A percentile compares a stretch with the other conserved stretches of the same genome.
These are phyloP conservation scores for Galerucella calmariensis DNA, from an alignment of 2,888 invertebrate species.

Conservation along the genomic window DNA sequence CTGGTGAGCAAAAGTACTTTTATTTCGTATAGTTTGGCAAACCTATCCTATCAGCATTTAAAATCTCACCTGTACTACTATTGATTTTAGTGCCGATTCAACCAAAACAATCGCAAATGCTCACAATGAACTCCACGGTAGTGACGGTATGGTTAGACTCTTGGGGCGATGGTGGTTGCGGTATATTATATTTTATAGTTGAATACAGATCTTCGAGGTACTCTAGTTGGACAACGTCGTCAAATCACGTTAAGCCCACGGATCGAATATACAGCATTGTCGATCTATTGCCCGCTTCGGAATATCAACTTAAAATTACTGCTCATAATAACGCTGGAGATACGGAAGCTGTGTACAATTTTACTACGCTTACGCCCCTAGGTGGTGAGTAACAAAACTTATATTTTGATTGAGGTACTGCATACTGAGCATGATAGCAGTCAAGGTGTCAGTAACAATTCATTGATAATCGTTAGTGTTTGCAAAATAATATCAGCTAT, in stretches of 20 bases:
- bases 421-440: no score
- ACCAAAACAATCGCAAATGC: slow-evolving; percentile 82
- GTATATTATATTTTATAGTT: slow-evolving; percentile 85
- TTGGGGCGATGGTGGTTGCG: slow-evolving; percentile 91
- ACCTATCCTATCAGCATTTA: no score
- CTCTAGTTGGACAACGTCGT: slow-evolving; percentile 80
- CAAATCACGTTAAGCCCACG: slow-evolving; percentile 83
- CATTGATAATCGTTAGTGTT: no score
- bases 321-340: slow-evolving; percentile 91
- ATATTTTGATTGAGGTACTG: not conserved
- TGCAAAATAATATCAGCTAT: no score
- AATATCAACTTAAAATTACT: slow-evolving; percentile 79
- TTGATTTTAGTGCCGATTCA: slow-evolving; percentile 75
- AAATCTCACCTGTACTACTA: slow-evolving; percentile 48
- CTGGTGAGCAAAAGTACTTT: slow-evolving; percentile 66
- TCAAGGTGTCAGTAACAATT: no score
- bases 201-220: slow-evolving; percentile 78
- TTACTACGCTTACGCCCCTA: slow-evolving; percentile 81
- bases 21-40: no score
- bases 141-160: slow-evolving; percentile 88
- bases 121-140: slow-evolving; percentile 86
- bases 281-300: slow-evolving; percentile 80
- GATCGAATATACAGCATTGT: slow-evolving; percentile 85
- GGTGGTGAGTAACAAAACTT: slow-evolving; percentile 70
- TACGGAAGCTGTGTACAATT: slow-evolving; percentile 84